These are phyloP conservation scores for Cydia fagiglandana DNA, from an alignment of 1,140 invertebrate species.

Conservation along the genomic window DNA sequence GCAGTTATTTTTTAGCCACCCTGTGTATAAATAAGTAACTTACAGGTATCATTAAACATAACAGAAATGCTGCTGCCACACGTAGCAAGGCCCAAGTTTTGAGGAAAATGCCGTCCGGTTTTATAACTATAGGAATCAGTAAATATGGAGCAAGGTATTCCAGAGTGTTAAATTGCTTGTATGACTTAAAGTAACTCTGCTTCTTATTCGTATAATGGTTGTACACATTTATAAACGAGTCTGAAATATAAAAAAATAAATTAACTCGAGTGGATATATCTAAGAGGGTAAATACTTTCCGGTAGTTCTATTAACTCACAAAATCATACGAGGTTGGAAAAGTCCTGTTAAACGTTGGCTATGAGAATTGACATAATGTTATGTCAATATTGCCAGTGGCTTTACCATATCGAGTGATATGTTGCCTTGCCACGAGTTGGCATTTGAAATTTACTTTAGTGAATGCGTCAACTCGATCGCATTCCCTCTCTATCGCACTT, in stretches of 20 bases:
- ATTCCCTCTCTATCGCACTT: no score
- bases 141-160: conserved; percentile 66
- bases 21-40: conserved; percentile 39
- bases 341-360: no score
- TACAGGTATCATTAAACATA: conserved; percentile 69
- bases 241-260: conserved; percentile 49
- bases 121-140: conserved; percentile 69
- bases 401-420: no score
- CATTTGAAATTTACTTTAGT: no score
- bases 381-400: no score
- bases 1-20: no score
- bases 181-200: conserved; percentile 66
- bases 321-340: no score
- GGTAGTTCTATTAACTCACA: no score
- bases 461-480: no score
- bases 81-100: conserved; percentile 69
- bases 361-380: no score
- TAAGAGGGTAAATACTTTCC: no score
- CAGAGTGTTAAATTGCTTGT: conserved; percentile 57
- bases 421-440: no score
- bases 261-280: background rate
- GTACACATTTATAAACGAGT: conserved; percentile 71
- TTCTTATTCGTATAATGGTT: conserved; percentile 58
- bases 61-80: conserved; percentile 56
- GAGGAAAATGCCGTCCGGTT: conserved; percentile 70